These are phyloP conservation scores for Xanthia icteritia DNA, from an alignment of 2,888 invertebrate genomes.

Conservation along the genomic window DNA sequence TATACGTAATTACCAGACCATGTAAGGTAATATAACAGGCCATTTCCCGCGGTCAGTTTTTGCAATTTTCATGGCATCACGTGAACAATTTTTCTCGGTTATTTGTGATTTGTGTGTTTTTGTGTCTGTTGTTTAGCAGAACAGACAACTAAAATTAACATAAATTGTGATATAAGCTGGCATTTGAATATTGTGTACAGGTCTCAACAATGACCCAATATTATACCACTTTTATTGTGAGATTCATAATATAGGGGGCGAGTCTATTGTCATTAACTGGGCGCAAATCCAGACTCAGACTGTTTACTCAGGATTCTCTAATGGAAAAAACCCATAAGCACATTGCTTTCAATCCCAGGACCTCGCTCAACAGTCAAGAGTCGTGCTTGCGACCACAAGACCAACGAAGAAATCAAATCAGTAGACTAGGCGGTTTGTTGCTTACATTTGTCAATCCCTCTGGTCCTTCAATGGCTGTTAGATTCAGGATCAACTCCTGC, in stretches of 20 bases:
- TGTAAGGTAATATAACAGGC: background rate
- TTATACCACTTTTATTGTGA: background rate
- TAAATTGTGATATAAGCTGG: background rate
- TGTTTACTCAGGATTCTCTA: background rate
- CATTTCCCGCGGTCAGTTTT: background rate
- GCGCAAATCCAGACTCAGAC: background rate
- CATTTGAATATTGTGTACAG: background rate
- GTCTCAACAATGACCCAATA: background rate
- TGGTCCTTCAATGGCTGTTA: conserved; percentile 80
- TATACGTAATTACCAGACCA: background rate
- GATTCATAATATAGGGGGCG: background rate
- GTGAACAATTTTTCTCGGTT: background rate
- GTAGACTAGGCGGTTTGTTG: background rate
- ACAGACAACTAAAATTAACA: background rate
- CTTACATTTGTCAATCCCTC: conserved; percentile 86
- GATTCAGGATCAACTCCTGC: conserved; percentile 75
- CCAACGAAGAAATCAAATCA: background rate
- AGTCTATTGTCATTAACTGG: background rate
- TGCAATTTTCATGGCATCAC: conserved; percentile 8
- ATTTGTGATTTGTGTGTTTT: background rate
- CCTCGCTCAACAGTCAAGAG: background rate
- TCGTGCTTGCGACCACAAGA: too few species aligned
- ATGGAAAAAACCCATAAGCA: background rate
- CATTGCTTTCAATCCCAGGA: background rate
- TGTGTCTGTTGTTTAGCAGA: background rate